These are phyloP conservation scores for Lanistes nyassanus DNA, from an alignment of 1,140 invertebrate species.

Conservation along the genomic window DNA sequence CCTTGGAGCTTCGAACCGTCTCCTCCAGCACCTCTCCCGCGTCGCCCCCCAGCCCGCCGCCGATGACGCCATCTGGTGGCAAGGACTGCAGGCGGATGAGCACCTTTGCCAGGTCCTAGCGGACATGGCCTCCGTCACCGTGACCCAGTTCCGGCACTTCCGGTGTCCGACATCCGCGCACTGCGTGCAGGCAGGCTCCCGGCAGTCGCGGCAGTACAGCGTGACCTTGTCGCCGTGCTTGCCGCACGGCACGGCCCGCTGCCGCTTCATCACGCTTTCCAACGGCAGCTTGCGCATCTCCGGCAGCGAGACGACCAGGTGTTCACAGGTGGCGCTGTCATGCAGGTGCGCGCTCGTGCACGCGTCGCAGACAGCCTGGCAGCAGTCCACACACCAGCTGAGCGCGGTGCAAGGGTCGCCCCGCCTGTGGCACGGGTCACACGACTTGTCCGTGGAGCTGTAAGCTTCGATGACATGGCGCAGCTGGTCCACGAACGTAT, in stretches of 20 bases:
- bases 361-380: constrained; percentile 78
- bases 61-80: constrained; percentile 25
- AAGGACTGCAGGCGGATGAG: constrained; percentile 37
- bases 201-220: constrained; percentile 52
- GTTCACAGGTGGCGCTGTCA: constrained; percentile 77
- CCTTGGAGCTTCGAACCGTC: constrained; percentile 41
- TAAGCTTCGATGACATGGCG: constrained; percentile 42
- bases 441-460: constrained; percentile 42
- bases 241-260: constrained; percentile 43
- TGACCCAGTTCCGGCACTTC: constrained; percentile 49
- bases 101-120: constrained; percentile 44
- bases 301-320: constrained; percentile 71
- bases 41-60: constrained; percentile 18
- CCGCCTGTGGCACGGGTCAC: constrained; percentile 46
- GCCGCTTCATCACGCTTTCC: constrained; percentile 48
- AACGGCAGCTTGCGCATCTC: constrained; percentile 48
- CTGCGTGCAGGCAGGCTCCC: constrained; percentile 44
- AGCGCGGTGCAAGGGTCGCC: constrained; percentile 35
- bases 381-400: constrained; percentile 72
- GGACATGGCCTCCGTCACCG: constrained; percentile 46
- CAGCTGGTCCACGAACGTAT: constrained; percentile 46
- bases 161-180: constrained; percentile 36
- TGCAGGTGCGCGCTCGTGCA: constrained; percentile 78
- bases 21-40: constrained; percentile 39
- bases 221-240: constrained; percentile 47